Conservation (phyloP, 2,888 invertebrate genomes). For the Stenolophus ochropezus region DNA sequence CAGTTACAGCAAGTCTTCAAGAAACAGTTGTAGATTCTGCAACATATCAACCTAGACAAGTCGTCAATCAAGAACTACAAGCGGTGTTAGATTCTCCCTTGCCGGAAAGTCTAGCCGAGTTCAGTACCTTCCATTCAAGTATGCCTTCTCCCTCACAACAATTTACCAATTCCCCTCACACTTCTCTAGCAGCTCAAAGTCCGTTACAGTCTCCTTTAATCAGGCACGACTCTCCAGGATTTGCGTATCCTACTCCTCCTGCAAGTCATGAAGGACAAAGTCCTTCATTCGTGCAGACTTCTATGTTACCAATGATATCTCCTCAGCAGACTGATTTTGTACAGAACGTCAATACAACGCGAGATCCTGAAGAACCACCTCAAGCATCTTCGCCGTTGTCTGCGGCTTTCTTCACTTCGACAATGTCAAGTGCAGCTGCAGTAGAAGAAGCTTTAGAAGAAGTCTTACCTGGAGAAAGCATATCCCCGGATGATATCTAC, state of each 20-base stretch:
- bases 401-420: slow-evolving; percentile 88
- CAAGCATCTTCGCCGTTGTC: slow-evolving; percentile 88
- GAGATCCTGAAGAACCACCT: slow-evolving; percentile 79
- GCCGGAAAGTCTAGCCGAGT: slow-evolving; percentile 87
- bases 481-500: slow-evolving; percentile 75
- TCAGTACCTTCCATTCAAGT: slow-evolving; percentile 84
- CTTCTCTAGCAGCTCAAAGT: slow-evolving; percentile 76
- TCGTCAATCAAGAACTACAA: slow-evolving; percentile 83
- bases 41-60: slow-evolving; percentile 71
- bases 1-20: slow-evolving; percentile 76
- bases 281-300: slow-evolving; percentile 74
- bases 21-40: slow-evolving; percentile 75
- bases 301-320: slow-evolving; percentile 71
- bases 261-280: slow-evolving; percentile 90
- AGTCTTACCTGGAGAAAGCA: slow-evolving; percentile 86
- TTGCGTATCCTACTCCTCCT: slow-evolving; percentile 91
- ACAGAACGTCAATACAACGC: slow-evolving; percentile 67
- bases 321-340: slow-evolving; percentile 71
- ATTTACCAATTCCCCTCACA: slow-evolving; percentile 70
- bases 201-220: slow-evolving; percentile 80
- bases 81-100: slow-evolving; percentile 86
- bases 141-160: slow-evolving; percentile 73
- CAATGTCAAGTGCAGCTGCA: slow-evolving; percentile 90
- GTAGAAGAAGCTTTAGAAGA: slow-evolving; percentile 91
- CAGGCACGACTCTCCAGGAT: slow-evolving; percentile 81